Base-by-base conservation (phyloP, 1,140 invertebrate species). In the Sycobia sp. region DNA sequence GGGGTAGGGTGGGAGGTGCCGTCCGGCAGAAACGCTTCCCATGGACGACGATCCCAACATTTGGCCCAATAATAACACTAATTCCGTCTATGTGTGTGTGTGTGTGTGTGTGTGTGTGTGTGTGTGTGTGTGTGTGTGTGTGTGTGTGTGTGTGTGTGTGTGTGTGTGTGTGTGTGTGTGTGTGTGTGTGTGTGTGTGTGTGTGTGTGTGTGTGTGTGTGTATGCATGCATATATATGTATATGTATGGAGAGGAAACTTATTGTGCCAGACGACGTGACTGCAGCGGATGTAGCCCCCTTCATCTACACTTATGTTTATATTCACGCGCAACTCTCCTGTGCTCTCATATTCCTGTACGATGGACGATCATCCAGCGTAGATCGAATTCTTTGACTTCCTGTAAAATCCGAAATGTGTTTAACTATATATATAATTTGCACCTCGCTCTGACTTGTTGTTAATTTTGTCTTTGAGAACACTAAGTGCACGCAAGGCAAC, bases 51-150 rank as follows among this genome's bases (percentile, higher is more conserved):
- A 66, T 68, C 71, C 74, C 75, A 76, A 78, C 76, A 79, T 79
- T 79, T 77, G 76, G 77, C 76, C 76, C 76, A 77, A 78, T 79
- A 79, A 79, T 79, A 79, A 79, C 72, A 79, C 76, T 78, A 76
- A 79, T 79, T 78, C 76, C 65, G 73, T 76, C 73, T 73, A 75
- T 72, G 71, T n/a, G n/a, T n/a, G n/a, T n/a, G n/a, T n/a, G n/a
- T n/a, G n/a, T n/a, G n/a, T n/a, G n/a, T n/a, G n/a, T n/a, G n/a
- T n/a, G n/a, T n/a, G n/a, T n/a, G n/a, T n/a, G n/a, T n/a, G n/a
- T n/a, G n/a, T n/a, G n/a, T n/a, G n/a, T n/a, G n/a, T n/a, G n/a
- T n/a, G n/a, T n/a, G n/a, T n/a, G n/a, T n/a, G n/a, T n/a, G n/a
- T n/a, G n/a, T n/a, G n/a, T n/a, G n/a, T n/a, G n/a, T n/a, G n/a